phyloP scores from a whole-genome alignment of 2,888 invertebrate species.

The Drosophila recens region DNA sequence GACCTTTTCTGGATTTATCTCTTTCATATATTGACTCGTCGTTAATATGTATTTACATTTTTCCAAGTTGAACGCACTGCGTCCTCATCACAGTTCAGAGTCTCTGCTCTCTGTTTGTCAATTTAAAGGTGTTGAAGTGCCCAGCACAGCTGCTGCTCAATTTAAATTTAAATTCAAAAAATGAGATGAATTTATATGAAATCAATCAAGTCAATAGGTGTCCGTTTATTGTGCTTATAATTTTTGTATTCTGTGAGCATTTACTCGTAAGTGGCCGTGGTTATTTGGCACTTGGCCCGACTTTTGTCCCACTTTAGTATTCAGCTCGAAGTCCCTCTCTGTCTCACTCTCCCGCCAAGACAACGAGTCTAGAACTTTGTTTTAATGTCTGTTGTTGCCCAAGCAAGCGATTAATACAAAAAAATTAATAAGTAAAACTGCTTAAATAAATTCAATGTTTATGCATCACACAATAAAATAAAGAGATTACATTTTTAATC shows the following conservation, averaged over 20 bases:
- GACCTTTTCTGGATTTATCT: constrained; percentile 45
- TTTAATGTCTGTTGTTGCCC: constrained; percentile 37
- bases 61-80: constrained; percentile 65
- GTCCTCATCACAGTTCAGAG: constrained; percentile 13
- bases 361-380: constrained; percentile 45
- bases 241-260: constrained; percentile 30
- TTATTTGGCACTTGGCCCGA: constrained; percentile 50
- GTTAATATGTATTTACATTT: constrained; percentile 52
- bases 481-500: too few species aligned
- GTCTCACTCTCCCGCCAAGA: background rate
- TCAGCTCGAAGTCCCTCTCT: background rate
- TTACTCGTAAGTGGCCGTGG: constrained; percentile 46
- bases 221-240: constrained; percentile 33
- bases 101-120: constrained; percentile 24
- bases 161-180: constrained; percentile 32
- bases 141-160: constrained; percentile 51
- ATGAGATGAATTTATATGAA: constrained; percentile 52
- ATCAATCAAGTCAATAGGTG: constrained; percentile 77
- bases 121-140: constrained; percentile 68
- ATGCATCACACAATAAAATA: too few species aligned
- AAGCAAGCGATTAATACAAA: background rate
- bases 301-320: constrained; percentile 30
- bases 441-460: background rate
- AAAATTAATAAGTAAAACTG: background rate
- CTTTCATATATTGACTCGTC: constrained; percentile 45